Evolutionary conservation across 2,888 invertebrate genomes (phyloP), one percentile per base, ranked within the genome.

Genomic region (Plusia festucae): DNA sequence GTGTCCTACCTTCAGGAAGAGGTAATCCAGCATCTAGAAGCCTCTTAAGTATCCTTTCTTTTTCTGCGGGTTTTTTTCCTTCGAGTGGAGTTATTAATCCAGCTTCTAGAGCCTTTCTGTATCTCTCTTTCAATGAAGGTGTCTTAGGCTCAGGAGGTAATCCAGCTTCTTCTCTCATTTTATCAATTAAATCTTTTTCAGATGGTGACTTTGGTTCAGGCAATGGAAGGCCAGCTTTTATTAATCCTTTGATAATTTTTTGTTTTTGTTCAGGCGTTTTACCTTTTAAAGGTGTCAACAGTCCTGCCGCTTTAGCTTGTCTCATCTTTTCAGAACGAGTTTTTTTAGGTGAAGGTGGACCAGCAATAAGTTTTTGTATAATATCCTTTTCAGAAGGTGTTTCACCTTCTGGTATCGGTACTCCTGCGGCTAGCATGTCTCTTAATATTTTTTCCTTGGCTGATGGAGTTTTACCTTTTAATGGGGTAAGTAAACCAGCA

Each of bases 121-220:
- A 68, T 58, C 60, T 78, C 34, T 71, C 68, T 70, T 75, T 82
- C 16, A 62, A 24, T 1, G 76, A 56, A 7, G 69, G n/a, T 8
- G 82, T 71, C 60, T 79, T 79, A 0, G 86, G 82, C 65, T 80
- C 79, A 6, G 84, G 79, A 6, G 85, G 83, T 5, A 85, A 58
- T 7, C 84, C 83, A 24, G 84, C 11, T 9, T 85, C 84, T 34
- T 68, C 61, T 54, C 82, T 54, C 5, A 86, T 74, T 73, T 81
- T 82, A 2, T 81, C 68, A n/a, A 85, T 71, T 3, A 84, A 27
- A 51, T 80, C 66, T 44, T 78, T 79, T 58, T 89, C 88, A 0
- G 88, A 88, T 0, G 76, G 18, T 0, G 85, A 85, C 74, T 82
- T 84, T 0, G 73, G 85, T 58, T 83, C 83, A 1, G 87, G 87